A percentile compares a stretch with the other conserved stretches of the same genome.
These are phyloP conservation scores for Sclerodermus sp. DNA, from an alignment of 2,888 invertebrate species.

Conservation along the genomic window DNA sequence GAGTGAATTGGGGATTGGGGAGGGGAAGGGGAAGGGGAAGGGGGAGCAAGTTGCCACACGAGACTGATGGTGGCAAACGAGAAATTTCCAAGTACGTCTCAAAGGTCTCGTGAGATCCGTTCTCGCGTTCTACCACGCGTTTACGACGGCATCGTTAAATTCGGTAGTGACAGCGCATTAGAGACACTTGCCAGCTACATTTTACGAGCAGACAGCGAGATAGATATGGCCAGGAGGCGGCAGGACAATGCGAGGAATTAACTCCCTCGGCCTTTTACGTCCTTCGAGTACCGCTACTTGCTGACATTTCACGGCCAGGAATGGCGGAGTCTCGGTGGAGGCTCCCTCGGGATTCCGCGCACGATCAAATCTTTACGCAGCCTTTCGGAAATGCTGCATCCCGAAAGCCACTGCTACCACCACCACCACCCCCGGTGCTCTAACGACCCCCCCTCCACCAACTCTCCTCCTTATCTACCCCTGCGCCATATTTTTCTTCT, in stretches of 20 bases:
- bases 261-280: conserved; percentile 24
- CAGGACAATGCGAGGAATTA: conserved; percentile 34
- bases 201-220: conserved; percentile 44
- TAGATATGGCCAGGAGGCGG: conserved; percentile 15
- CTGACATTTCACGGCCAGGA: no score
- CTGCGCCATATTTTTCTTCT: no score
- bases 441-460: no score
- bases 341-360: no score
- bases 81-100: conserved; percentile 10
- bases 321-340: no score
- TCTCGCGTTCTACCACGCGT: conserved; percentile 21
- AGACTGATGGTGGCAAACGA: conserved; percentile 6
- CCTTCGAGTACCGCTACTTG: background rate
- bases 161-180: conserved; percentile 47
- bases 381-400: no score
- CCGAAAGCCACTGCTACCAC: no score
- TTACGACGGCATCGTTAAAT: conserved; percentile 50
- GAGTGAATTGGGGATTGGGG: no score
- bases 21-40: no score
- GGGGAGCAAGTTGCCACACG: background rate
- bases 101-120: conserved; percentile 20
- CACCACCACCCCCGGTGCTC: no score
- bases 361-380: no score
- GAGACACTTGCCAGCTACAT: conserved; percentile 41
- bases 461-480: no score